Evolutionary conservation across 1,140 invertebrate species (phyloP), one percentile per base, ranked within the genome.

Genomic region (Orchestia grillus): DNA sequence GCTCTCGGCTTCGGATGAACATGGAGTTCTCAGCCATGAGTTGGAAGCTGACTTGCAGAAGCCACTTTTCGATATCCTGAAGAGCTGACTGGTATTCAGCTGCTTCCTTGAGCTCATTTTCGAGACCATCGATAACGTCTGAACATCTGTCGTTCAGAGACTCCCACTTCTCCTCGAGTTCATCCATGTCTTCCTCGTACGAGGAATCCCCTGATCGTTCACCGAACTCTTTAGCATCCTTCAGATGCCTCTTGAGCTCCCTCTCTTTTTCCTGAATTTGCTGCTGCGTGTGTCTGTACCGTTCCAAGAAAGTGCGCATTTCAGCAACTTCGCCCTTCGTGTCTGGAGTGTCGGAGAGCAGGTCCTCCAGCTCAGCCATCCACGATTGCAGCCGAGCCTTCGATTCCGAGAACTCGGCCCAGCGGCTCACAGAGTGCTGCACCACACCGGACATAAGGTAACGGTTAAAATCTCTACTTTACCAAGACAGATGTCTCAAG

Each of bases 21-120:
- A 99, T 97, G 0, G 99, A 99, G 97, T 99, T 99, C 97, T 99
- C 99, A 0, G 99, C 98, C 99, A 99, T 99, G 0, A 99, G 97
- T 97, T 99, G 98, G 98, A 99, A 99, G 0, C 99, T 99, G 95
- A 99, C 98, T 97, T 99, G 99, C 43, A 99, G 97, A 44, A 99
- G 97, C 99, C 99, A 99, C 97, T 99, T 99, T 97, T 99, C 99
- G 0, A 98, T 99, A 96, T 99, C 99, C 97, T 99, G 99, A 23
- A 99, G 97, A 28, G 98, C 98, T 97, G 98, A 98, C 96, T 99
- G 98, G 97, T 99, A 99, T 43, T 98, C 98, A 97, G 98, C 98
- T 97, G 99, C 99, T 91, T 99, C 98, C 96, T 98, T 98, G 19
- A 97, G 97, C 87, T 97, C 97, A 62, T 96, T 97, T 97, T 99